Evolutionary conservation across 1,140 invertebrate genomes (phyloP).

Genomic region (Sarcophaga bullata): DNA sequence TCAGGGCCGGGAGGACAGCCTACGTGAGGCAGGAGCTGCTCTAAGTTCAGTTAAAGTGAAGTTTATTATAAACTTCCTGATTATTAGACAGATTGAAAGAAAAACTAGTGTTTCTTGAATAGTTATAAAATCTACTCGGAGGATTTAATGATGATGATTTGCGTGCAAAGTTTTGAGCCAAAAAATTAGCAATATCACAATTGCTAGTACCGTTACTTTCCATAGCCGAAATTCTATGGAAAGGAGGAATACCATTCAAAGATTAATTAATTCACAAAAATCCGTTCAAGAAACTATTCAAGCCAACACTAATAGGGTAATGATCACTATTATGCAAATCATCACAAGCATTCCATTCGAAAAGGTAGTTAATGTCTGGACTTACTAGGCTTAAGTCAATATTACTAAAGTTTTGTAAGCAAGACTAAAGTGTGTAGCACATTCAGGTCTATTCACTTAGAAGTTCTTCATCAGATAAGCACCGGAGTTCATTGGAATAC

Average conservation of each 20-base stretch:
- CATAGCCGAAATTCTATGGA: no score
- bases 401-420: neutral
- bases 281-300: neutral
- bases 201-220: neutral
- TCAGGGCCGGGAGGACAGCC: no score
- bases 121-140: neutral
- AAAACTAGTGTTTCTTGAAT: neutral
- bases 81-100: neutral
- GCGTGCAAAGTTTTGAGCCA: neutral
- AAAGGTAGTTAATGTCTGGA: neutral
- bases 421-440: neutral
- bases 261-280: neutral
- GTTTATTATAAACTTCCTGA: neutral
- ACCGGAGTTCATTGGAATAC: neutral
- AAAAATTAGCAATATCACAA: neutral
- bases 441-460: neutral
- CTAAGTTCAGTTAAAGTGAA: neutral
- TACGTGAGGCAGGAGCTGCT: neutral
- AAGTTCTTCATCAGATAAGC: neutral
- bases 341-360: neutral
- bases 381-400: neutral
- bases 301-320: neutral
- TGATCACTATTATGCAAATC: neutral
- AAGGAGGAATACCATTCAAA: no score
- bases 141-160: neutral